Base-by-base conservation (phyloP, 2,797 vertebrate species). In the Anableps anableps region DNA sequence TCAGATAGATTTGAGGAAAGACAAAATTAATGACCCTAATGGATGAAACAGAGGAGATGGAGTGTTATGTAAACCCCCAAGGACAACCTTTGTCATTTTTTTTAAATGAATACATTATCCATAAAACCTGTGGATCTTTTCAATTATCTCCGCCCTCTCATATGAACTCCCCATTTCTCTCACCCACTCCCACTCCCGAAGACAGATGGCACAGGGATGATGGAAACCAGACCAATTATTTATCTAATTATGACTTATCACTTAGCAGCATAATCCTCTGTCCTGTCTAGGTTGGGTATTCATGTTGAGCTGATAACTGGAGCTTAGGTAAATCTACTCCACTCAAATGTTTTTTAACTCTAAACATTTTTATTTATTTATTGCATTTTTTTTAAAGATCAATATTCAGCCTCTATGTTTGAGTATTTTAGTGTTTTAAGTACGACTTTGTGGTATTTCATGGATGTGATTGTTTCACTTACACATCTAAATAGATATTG, bases 181-280 rank as follows among this genome's bases (percentile, higher is more conserved):
- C 75, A 62, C 70, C 51, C 81, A 78, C 72, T 71, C 43, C 48
- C 73, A 31, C 76, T 85, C 78, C 79, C 82, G 93, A 94, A 95
- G 96, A 96, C 97, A 98, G 97, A 97, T 98, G 97, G 97, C 95
- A 95, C 94, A 94, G 95, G 95, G 94, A 96, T 95, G 94, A 95
- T 95, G 88, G 96, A 95, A 96, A 96, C 97, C 96, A 97, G 97
- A 97, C 94, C 96, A 97, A 98, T 98, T 98, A 98, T 97, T 97
- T 97, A 97, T 97, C 96, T 97, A 98, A 97, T 98, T 97, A 98
- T 97, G 96, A 98, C 96, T 97, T 98, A 97, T 96, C 96, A 97
- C 96, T 97, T 97, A 97, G 97, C 96, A 95, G 96, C 96, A 96
- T 96, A 97, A 97, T 97, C 95, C 96, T 97, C 96, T 96, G 95